Conservation (phyloP, 2,113 vertebrate species). For the Mobula hypostoma region DNA sequence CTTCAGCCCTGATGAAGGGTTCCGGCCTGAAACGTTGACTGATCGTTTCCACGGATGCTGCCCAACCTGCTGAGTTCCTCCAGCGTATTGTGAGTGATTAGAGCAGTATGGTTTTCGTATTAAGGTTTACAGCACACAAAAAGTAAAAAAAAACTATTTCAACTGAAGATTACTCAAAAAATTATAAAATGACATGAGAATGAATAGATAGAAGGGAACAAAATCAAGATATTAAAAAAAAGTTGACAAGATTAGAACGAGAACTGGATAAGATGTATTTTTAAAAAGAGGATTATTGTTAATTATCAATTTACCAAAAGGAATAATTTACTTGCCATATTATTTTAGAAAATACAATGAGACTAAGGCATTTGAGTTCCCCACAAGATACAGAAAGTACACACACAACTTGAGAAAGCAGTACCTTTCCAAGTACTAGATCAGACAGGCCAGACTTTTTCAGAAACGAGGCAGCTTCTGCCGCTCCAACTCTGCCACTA, state of each 20-base stretch:
- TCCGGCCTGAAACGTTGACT: too few relatives aligned
- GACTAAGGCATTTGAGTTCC: not conserved
- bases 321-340: not conserved
- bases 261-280: not conserved
- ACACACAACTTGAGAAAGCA: conserved; percentile 8
- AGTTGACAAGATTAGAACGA: not conserved
- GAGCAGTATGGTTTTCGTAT: not conserved
- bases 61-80: too few relatives aligned
- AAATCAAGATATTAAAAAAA: not conserved
- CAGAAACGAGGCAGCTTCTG: conserved; percentile 87
- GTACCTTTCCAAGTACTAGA: conserved; percentile 88
- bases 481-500: conserved; percentile 79
- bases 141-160: not conserved
- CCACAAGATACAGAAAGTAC: not conserved
- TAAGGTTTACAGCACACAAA: not conserved
- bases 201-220: not conserved
- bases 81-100: too few relatives aligned
- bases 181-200: not conserved
- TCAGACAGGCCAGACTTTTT: conserved; percentile 91
- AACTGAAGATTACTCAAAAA: not conserved
- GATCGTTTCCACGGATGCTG: too few relatives aligned
- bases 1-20: too few relatives aligned
- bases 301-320: not conserved
- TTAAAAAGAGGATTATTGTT: not conserved
- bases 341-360: not conserved